Conservation (phyloP, 1,140 invertebrate species). For the Calliphora vicina region DNA sequence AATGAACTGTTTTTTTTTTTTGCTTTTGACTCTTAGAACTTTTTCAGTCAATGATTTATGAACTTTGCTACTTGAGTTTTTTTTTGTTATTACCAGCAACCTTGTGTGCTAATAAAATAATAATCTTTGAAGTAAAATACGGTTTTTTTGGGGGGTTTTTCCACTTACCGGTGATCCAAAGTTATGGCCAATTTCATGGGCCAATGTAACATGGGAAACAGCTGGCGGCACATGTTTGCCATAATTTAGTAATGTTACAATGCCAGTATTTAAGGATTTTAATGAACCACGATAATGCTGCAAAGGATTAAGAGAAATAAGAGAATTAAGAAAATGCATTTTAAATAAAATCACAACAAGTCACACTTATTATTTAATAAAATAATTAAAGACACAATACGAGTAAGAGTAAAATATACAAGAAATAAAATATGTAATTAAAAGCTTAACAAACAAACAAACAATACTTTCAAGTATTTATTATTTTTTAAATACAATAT, state of each 20-base stretch:
- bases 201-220: conserved; percentile 98
- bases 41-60: neutral
- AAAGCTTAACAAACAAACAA: neutral
- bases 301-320: conserved; percentile 23
- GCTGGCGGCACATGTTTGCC: conserved; percentile 97
- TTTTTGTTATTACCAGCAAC: neutral
- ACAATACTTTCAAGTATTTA: neutral
- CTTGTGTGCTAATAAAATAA: neutral
- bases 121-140: neutral
- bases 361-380: too few species aligned
- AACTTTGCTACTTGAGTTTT: neutral
- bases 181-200: conserved; percentile 99
- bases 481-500: neutral
- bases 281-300: conserved; percentile 92
- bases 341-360: too few species aligned
- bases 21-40: neutral
- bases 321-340: neutral
- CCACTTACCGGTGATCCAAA: conserved; percentile 91
- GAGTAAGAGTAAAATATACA: neutral
- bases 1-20: neutral
- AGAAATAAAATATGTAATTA: conserved; percentile 10
- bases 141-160: neutral
- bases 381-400: neutral
- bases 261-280: conserved; percentile 97
- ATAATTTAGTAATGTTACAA: conserved; percentile 97